Conservation (phyloP, 2,888 invertebrate genomes). For the Elysia crispata region DNA sequence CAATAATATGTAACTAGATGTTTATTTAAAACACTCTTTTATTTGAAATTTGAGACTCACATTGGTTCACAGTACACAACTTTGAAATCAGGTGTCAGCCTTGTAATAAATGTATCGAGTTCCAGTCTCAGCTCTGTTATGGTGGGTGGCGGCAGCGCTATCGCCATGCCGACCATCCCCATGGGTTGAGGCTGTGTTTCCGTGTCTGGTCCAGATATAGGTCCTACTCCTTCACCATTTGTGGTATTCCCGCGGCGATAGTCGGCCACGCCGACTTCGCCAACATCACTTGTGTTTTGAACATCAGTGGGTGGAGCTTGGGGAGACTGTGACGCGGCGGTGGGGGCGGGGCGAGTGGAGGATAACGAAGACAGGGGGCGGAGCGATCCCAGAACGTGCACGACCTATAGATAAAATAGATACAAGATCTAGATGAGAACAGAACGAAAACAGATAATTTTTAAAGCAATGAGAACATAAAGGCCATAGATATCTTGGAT, state of each 20-base stretch:
- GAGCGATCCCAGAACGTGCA: conserved; percentile 92
- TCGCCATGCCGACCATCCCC: conserved; percentile 96
- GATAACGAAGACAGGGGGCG: conserved; percentile 91
- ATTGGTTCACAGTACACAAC: conserved; percentile 98
- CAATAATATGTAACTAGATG: too few relatives aligned
- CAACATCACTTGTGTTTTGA: too few relatives aligned
- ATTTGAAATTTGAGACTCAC: conserved; percentile 80
- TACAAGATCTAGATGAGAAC: too few relatives aligned
- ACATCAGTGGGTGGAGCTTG: background rate
- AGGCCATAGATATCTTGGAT: too few relatives aligned
- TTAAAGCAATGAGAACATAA: too few relatives aligned
- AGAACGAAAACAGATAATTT: too few relatives aligned
- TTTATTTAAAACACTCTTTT: background rate
- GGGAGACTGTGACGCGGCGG: background rate
- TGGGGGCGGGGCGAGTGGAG: conserved; percentile 86
- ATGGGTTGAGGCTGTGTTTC: conserved; percentile 77
- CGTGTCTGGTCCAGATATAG: too few relatives aligned
- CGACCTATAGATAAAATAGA: conserved; percentile 83
- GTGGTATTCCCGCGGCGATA: background rate
- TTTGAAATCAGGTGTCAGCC: conserved; percentile 96
- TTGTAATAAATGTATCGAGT: conserved; percentile 90
- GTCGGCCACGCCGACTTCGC: background rate
- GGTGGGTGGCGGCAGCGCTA: conserved; percentile 96
- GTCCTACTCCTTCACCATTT: too few relatives aligned
- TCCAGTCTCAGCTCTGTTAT: conserved; percentile 97